Percentiles rank a stretch among this genome's conserved stretches.
Evolutionary conservation across 2,113 vertebrate species (phyloP).

Genomic region (Ailuropoda melanoleuca): DNA sequence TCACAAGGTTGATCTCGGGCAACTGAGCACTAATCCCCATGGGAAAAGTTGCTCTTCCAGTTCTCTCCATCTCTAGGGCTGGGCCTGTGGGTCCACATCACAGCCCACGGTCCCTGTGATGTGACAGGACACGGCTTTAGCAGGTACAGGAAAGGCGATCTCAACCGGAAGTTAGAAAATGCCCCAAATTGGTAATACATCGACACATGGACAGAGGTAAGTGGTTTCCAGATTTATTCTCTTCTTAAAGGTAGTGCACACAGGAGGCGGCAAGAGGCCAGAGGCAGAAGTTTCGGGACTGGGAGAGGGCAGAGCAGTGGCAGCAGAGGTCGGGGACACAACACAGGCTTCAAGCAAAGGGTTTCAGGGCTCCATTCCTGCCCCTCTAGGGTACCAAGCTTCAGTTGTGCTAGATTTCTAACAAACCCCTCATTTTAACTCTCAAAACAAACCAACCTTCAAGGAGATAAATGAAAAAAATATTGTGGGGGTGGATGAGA

Average conservation of each 20-base stretch:
- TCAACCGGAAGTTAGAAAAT: not conserved
- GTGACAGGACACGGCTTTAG: not conserved
- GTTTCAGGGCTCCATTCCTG: not conserved
- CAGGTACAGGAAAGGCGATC: no score
- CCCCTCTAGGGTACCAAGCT: not conserved
- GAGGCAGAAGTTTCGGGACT: not conserved
- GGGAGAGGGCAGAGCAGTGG: fast-evolving
- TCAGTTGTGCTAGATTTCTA: not conserved
- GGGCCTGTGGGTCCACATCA: not conserved
- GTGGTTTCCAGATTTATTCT: not conserved
- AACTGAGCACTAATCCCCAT: fast-evolving
- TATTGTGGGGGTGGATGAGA: not conserved
- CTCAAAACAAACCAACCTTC: not conserved
- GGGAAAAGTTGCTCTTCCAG: not conserved
- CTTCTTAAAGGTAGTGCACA: not conserved
- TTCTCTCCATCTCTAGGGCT: not conserved
- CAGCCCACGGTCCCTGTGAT: fast-evolving
- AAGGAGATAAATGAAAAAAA: not conserved
- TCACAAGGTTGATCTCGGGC: not conserved
- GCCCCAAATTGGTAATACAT: not conserved
- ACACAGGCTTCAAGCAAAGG: fast-evolving
- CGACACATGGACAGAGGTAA: not conserved
- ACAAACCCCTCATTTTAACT: not conserved
- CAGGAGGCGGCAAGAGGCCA: fast-evolving
- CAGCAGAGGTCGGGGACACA: not conserved